Conservation (phyloP, 2,113 vertebrate genomes). For the Bombycilla garrulus region DNA sequence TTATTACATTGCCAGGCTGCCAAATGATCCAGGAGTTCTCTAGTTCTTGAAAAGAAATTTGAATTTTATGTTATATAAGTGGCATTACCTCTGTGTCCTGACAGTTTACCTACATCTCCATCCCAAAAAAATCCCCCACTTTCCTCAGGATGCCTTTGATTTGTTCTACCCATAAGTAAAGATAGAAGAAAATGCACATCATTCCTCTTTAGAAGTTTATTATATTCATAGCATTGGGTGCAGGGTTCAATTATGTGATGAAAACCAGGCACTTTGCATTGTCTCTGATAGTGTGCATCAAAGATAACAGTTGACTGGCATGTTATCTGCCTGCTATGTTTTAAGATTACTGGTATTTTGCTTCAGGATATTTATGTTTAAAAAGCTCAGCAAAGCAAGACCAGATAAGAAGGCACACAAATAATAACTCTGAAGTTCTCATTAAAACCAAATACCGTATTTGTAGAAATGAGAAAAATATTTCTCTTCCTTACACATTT, state of each 20-base stretch:
- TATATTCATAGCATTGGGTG: background rate
- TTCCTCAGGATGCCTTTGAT: background rate
- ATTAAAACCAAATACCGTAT: conserved; percentile 56
- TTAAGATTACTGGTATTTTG: conserved; percentile 23
- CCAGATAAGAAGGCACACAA: conserved; percentile 35
- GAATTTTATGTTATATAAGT: background rate
- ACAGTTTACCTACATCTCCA: background rate
- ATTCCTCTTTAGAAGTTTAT: background rate
- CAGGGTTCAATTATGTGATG: background rate
- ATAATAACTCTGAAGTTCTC: conserved; percentile 61
- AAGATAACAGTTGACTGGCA: background rate
- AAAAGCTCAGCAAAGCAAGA: conserved; percentile 46
- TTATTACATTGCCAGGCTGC: background rate
- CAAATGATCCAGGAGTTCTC: background rate
- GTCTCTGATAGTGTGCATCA: background rate
- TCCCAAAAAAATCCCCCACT: background rate
- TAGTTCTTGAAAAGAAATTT: background rate
- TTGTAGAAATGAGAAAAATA: conserved; percentile 9
- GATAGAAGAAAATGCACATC: background rate
- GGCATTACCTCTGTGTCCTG: background rate
- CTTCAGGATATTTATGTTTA: conserved; percentile 48
- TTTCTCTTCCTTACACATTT: background rate
- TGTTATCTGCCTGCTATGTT: background rate
- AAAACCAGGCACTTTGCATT: conserved; percentile 1
- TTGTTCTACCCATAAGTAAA: background rate